Conservation (phyloP, 53 echinoderm and acorn worm species). For the Luidia sarsii region DNA sequence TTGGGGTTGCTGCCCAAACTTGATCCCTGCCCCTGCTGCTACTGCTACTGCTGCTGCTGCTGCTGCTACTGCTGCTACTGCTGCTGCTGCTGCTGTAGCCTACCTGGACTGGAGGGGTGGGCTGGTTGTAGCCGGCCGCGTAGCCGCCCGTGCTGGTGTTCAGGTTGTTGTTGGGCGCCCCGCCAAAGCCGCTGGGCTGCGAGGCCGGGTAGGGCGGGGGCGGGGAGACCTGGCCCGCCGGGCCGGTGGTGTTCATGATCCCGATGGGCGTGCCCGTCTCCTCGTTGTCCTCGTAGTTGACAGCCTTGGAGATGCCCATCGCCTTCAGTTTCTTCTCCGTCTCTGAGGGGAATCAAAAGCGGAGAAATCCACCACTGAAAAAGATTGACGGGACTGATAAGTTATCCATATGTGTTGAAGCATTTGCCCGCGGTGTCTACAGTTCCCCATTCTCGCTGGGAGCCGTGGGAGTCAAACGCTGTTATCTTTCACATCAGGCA, state of each 20-base stretch:
- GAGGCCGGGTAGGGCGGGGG: constrained; percentile 73
- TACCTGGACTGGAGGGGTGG: constrained; percentile 28
- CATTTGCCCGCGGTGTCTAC: no score
- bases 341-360: constrained; percentile 49
- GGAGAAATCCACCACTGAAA: background rate
- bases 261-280: constrained; percentile 77
- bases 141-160: constrained; percentile 11
- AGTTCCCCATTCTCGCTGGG: no score
- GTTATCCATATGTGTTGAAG: no score
- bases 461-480: no score
- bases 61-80: no score
- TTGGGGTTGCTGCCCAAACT: no score
- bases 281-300: constrained; percentile 82
- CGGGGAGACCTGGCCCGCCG: constrained; percentile 27
- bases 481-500: no score
- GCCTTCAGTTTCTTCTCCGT: constrained; percentile 93
- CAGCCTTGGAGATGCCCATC: constrained; percentile 85
- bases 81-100: no score
- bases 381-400: no score
- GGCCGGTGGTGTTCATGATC: constrained; percentile 58
- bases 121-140: constrained; percentile 32
- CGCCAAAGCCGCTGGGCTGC: constrained; percentile 45
- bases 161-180: constrained; percentile 15
- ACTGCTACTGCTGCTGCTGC: no score
- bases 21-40: no score